These are phyloP conservation scores for Operophtera brumata DNA, from an alignment of 2,888 invertebrate species.

Conservation along the genomic window DNA sequence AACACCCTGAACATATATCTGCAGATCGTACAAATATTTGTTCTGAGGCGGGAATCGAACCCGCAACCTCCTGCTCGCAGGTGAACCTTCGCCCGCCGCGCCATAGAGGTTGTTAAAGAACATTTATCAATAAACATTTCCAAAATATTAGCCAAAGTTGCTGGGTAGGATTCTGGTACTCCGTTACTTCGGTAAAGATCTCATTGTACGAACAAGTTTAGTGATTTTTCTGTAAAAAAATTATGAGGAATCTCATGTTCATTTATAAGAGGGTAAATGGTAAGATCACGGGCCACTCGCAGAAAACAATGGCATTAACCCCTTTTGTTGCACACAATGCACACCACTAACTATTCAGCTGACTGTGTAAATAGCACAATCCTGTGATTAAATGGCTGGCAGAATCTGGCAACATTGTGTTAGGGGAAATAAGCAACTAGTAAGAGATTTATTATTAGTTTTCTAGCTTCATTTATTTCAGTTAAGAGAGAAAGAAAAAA, in stretches of 20 bases:
- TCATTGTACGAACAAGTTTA: neutral
- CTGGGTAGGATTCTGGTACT: too few relatives aligned
- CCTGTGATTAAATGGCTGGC: conserved; percentile 19
- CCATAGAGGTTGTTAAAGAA: too few relatives aligned
- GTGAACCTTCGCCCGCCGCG: too few relatives aligned
- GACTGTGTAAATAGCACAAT: conserved; percentile 31
- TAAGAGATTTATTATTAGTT: neutral
- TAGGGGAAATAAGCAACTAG: neutral
- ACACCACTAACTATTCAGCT: conserved; percentile 14
- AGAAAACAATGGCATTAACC: conserved; percentile 37
- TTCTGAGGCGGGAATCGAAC: too few relatives aligned
- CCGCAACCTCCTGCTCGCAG: too few relatives aligned
- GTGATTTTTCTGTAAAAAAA: conserved; percentile 1
- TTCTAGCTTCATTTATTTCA: too few relatives aligned
- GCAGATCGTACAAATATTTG: too few relatives aligned
- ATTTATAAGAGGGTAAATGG: conserved; percentile 13
- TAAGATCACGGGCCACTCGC: conserved; percentile 14
- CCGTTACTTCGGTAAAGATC: too few relatives aligned
- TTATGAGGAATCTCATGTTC: neutral
- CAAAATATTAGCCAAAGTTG: too few relatives aligned
- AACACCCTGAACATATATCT: too few relatives aligned
- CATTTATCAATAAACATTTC: too few relatives aligned
- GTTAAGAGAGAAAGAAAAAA: too few relatives aligned
- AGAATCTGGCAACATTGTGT: neutral
- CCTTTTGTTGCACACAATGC: conserved; percentile 39